Percentiles rank a stretch among this genome's conserved stretches.
Evolutionary conservation across 2,888 invertebrate species (phyloP).

Genomic region (Vesta saturnalis): DNA sequence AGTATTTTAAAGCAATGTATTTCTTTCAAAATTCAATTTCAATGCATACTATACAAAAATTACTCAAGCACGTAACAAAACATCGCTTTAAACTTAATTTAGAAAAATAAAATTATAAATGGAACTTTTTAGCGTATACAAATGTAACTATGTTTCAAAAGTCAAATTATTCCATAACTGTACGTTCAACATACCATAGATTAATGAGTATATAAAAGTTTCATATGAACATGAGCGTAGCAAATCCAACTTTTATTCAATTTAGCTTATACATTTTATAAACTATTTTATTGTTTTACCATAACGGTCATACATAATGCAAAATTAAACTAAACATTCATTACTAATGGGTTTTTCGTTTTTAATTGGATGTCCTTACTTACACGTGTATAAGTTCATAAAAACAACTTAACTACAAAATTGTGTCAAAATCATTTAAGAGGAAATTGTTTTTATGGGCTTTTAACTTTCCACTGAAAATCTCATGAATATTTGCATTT

Average conservation of each 20-base stretch:
- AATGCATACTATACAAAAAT: not conserved
- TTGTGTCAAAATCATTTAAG: not conserved
- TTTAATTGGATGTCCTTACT: too few relatives aligned
- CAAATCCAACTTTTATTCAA: not conserved
- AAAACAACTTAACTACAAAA: not conserved
- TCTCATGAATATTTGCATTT: slow-evolving; percentile 35
- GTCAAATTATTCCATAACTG: not conserved
- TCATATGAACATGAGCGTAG: not conserved
- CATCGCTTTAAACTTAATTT: not conserved
- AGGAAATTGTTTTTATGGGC: slow-evolving; percentile 27
- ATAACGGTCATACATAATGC: not conserved
- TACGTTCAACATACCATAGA: not conserved
- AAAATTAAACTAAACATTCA: not conserved
- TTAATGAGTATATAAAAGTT: not conserved
- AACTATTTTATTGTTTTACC: not conserved
- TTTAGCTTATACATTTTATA: not conserved
- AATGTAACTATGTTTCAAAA: not conserved
- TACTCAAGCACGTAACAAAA: not conserved
- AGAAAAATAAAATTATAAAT: not conserved
- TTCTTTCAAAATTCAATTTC: not conserved
- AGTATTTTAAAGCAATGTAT: too few relatives aligned
- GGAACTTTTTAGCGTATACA: not conserved
- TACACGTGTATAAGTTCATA: too few relatives aligned
- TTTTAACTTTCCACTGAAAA: slow-evolving; percentile 27
- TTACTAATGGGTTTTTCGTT: too few relatives aligned